Evolutionary conservation across 1,140 invertebrate species (phyloP), one percentile per base, ranked within the genome.

Genomic region (Dufourea novaeangliae): DNA sequence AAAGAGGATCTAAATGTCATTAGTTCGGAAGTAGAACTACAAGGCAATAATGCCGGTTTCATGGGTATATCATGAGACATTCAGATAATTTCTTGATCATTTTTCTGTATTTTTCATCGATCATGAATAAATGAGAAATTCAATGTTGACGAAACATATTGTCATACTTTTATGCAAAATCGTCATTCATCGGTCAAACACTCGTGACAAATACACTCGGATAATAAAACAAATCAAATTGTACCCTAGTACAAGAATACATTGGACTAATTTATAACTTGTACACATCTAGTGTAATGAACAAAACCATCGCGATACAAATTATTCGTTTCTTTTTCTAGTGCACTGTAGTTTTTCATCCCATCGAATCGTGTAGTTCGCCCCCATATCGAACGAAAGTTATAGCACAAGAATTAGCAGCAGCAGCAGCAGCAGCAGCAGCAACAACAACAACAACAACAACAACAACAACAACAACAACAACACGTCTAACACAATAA

Each of bases 1-100:
- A 91, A 87, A 76, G 80, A 82, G 0, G 80, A 66, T 22, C 84
- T 91, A 56, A 80, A 3, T 34, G 0, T 22, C 1, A 22, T 12
- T 12, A 5, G 8, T 0, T 0, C 0, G 12, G 22, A 34, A 0
- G 0, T 37, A 0, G 14, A 64, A 34, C 2, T 29, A 11, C 0
- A n/a, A 1, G 14, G 1, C 1, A 7, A 25, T 1, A 20, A 1
- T 1, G n/a, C 11, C 8, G 6, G 3, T 22, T 6, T 17, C 1
- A 32, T 44, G 7, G 25, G 25, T 8, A 6, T 20, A 29, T 39
- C 32, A 14, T 73, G 17, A 64, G 25, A 17, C 3, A 7, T 0
- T 17, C 17, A 37, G 0, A 25, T 25, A 12, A 25, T 20, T 71
- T 34, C 44, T 6, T 17, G 32, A 46, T 50, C 10, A 37, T 29